Evolutionary conservation across 2,888 invertebrate genomes (phyloP), one percentile per base, ranked within the genome.

Genomic region (Lasioglossum villosulum): DNA sequence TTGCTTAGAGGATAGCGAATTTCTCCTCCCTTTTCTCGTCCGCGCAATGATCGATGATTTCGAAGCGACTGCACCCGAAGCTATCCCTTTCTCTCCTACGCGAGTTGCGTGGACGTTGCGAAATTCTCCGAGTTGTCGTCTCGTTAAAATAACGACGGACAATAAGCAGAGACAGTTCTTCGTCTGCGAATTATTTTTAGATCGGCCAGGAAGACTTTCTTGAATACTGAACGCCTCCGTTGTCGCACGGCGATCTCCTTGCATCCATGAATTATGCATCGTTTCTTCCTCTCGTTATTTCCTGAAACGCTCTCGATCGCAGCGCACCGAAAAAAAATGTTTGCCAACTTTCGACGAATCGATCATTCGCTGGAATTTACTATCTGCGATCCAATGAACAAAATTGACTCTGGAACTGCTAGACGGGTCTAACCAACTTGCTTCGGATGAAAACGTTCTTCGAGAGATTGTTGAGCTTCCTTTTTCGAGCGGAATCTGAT

Each of bases 121-220:
- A 80, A 80, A 75, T 34, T 16, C 19, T 42, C 63, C 59, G 8
- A 45, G 52, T 74, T n/a, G 59, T 63, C 59, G 42, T 37, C 39
- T 73, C 76, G 45, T 77, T 59, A 48, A 81, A 84, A 74, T 52
- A 70, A 76, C 52, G 19, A 10, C n/a, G 6, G 56, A 59, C 74
- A 77, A 77, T 70, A 56, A 76, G 39, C 72, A 23, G 30, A 39
- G 73, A 70, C 74, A 30, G 59, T 56, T 73, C 16, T 63, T 80
- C 52, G 74, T 37, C 77, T 45, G 10, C 6, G 74, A 77, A 81
- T 74, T 84, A 81, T 84, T 78, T 84, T 84, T 81, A 84, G 68
- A 77, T 66, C 74, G 16, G 23, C 19, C 39, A 72, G 71, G 68
- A 73, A 76, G 56, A 80, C 68, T 72, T 66, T 52, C 74, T 70